Conservation (phyloP, 1,140 invertebrate genomes). For the Drosophila lacertosa region DNA sequence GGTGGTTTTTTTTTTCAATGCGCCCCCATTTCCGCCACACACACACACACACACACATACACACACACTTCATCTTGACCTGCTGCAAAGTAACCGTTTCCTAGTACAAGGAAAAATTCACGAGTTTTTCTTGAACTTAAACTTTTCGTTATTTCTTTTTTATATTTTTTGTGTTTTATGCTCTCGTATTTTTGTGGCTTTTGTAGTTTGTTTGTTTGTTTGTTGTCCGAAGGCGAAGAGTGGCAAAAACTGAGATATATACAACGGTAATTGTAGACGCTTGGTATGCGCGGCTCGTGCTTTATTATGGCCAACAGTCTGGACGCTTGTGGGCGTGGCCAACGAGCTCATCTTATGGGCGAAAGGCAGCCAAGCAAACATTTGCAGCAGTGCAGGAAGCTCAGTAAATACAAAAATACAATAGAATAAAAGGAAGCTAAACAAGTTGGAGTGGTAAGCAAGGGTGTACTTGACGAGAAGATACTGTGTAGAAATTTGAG, state of each 20-base stretch:
- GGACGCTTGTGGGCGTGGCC: constrained; percentile 53
- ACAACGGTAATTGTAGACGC: constrained; percentile 72
- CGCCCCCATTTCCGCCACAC: too few relatives aligned
- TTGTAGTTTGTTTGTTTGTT: constrained; percentile 17
- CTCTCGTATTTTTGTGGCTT: not conserved
- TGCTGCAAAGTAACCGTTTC: constrained; percentile 22
- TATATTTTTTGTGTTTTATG: not conserved
- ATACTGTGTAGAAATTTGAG: not conserved
- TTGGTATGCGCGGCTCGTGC: constrained; percentile 74
- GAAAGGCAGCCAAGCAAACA: constrained; percentile 72
- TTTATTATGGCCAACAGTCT: constrained; percentile 64
- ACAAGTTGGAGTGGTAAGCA: not conserved
- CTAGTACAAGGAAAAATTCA: constrained; percentile 29
- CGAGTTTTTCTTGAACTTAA: constrained; percentile 12
- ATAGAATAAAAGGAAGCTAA: not conserved
- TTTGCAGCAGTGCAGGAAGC: constrained; percentile 66
- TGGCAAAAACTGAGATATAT: constrained; percentile 26
- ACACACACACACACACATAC: not conserved
- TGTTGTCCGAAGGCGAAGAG: constrained; percentile 15
- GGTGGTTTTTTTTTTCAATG: too few relatives aligned
- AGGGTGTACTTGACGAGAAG: not conserved
- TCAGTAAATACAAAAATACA: constrained; percentile 47
- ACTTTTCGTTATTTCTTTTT: not conserved
- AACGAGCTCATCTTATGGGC: constrained; percentile 64
- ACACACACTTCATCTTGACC: constrained; percentile 10